Evolutionary conservation across 2,888 invertebrate species (phyloP).

Genomic region (Macaria notata): DNA sequence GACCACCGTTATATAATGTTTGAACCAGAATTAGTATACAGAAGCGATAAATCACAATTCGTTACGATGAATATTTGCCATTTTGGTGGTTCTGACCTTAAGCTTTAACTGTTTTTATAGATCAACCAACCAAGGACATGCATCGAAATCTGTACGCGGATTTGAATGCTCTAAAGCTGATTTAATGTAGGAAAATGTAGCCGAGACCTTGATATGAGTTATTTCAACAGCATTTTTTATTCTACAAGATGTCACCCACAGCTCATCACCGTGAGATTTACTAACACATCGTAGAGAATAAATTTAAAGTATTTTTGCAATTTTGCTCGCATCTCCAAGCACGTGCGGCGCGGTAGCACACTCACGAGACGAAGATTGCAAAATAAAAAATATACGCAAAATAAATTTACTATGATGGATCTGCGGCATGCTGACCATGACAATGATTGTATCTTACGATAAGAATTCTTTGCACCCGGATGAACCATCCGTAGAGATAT

Average conservation of each 20-base stretch:
- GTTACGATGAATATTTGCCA: constrained; percentile 14
- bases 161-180: not conserved
- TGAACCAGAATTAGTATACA: constrained; percentile 11
- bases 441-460: constrained; percentile 1
- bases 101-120: constrained; percentile 9
- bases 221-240: no score
- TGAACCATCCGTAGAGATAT: not conserved
- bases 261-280: constrained; percentile 7
- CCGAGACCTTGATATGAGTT: no score
- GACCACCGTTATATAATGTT: constrained; percentile 22
- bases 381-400: not conserved
- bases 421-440: not conserved
- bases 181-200: no score
- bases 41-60: constrained; percentile 21
- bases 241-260: no score
- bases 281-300: constrained; percentile 4
- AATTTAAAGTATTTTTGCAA: not conserved
- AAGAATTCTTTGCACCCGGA: constrained; percentile 8
- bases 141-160: constrained; percentile 3
- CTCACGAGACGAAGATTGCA: constrained; percentile 8
- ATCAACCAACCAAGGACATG: constrained; percentile 17
- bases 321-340: constrained; percentile 1
- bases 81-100: constrained; percentile 20
- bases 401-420: constrained; percentile 4
- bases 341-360: constrained; percentile 7